Evolutionary conservation across 1,140 invertebrate genomes (phyloP).

Genomic region (Drusus annulatus): DNA sequence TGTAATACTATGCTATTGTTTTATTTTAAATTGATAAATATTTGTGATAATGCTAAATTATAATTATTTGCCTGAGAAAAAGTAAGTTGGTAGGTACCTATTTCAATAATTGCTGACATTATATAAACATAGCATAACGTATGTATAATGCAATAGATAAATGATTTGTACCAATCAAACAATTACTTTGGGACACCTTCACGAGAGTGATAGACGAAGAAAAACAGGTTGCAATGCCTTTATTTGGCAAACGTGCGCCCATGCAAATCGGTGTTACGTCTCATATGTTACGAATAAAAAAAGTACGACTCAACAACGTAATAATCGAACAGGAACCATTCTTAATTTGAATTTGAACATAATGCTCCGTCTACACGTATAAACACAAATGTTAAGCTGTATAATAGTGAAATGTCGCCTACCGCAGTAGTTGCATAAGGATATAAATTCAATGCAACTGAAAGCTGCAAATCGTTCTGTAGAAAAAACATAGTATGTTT

Average conservation of each 20-base stretch:
- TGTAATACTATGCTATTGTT: no score
- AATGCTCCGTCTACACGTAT: neutral
- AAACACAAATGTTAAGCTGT: neutral
- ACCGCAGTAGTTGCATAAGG: neutral
- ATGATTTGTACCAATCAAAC: no score
- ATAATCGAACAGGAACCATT: conserved; percentile 48
- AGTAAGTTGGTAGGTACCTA: no score
- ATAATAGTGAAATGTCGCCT: conserved; percentile 28
- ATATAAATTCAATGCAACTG: neutral
- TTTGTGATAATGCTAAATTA: no score
- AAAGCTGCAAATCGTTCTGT: neutral
- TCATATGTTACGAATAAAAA: conserved; percentile 5
- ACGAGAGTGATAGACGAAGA: neutral
- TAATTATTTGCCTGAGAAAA: no score
- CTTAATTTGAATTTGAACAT: conserved; percentile 38
- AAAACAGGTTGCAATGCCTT: neutral
- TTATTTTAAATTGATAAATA: no score
- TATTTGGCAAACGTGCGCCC: no score
- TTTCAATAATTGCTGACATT: no score
- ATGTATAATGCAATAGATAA: no score
- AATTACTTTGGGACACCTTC: no score
- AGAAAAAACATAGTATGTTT: neutral
- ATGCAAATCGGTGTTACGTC: neutral
- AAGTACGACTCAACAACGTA: neutral
- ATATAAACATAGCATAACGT: no score